These are phyloP conservation scores for Anguilla marmorata DNA, from an alignment of 2,797 vertebrate genomes.

Conservation along the genomic window DNA sequence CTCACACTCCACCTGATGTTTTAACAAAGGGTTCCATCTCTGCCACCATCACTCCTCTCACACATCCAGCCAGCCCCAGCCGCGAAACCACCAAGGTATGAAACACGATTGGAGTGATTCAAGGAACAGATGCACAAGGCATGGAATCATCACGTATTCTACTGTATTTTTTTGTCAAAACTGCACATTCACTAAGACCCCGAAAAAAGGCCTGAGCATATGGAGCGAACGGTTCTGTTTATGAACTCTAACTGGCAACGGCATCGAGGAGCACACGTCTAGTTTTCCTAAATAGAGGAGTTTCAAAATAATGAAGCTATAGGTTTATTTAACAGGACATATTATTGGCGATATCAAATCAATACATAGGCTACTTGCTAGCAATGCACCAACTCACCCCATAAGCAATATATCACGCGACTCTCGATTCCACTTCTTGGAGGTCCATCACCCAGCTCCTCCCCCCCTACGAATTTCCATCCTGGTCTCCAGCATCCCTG, in stretches of 20 bases:
- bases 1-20: slow-evolving; percentile 58
- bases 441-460: slow-evolving; percentile 65
- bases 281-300: not conserved
- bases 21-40: slow-evolving; percentile 54
- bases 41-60: slow-evolving; percentile 34
- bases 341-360: not conserved
- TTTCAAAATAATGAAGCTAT: not conserved
- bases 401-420: not conserved
- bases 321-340: not conserved
- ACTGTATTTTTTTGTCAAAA: slow-evolving; percentile 2
- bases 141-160: slow-evolving; percentile 57
- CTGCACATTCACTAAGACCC: not conserved
- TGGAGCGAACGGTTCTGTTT: not conserved
- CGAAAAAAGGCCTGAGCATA: not conserved
- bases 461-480: slow-evolving; percentile 71
- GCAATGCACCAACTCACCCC: not conserved
- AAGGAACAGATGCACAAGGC: slow-evolving; percentile 62
- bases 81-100: slow-evolving; percentile 55
- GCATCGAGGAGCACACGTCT: not conserved
- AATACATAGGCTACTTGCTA: not conserved
- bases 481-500: slow-evolving; percentile 63
- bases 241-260: not conserved
- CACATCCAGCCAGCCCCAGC: slow-evolving; percentile 29
- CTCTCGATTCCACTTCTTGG: slow-evolving; percentile 52
- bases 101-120: slow-evolving; percentile 59